phyloP scores from a whole-genome alignment of 2,888 invertebrate genomes.

The Melieria crassipennis region DNA sequence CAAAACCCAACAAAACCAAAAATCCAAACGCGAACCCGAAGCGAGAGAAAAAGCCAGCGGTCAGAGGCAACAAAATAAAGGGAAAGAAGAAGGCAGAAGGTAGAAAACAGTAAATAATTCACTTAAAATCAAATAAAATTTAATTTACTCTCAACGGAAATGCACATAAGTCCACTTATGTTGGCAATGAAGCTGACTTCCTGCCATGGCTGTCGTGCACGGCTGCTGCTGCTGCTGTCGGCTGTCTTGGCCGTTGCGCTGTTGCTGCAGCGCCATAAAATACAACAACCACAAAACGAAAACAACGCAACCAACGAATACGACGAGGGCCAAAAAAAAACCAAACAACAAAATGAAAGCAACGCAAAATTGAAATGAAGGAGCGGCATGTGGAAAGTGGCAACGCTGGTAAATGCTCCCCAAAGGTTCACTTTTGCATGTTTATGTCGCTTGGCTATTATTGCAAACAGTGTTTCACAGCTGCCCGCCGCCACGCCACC shows the following conservation, averaged over 20 bases:
- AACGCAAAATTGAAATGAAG: constrained; percentile 4
- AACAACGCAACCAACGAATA: constrained; percentile 8
- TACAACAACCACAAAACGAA: background rate
- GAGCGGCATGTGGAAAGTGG: too few relatives aligned
- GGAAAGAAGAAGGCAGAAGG: background rate
- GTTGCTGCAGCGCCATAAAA: too few relatives aligned
- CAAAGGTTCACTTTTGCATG: constrained; percentile 24
- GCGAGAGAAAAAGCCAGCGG: too few relatives aligned
- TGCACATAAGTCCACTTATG: constrained; percentile 41
- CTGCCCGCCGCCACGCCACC: background rate
- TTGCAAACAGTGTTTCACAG: constrained; percentile 2
- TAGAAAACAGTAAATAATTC: constrained; percentile 45
- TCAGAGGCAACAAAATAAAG: background rate
- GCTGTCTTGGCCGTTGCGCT: background rate
- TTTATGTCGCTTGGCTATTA: constrained; percentile 29
- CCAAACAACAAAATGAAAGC: constrained; percentile 9
- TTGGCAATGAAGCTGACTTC: constrained; percentile 31
- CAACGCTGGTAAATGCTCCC: constrained; percentile 25
- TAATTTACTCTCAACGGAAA: constrained; percentile 50
- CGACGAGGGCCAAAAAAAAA: constrained; percentile 7
- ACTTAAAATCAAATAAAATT: constrained; percentile 53
- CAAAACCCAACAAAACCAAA: too few relatives aligned
- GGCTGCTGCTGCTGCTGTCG: too few relatives aligned
- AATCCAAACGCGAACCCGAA: too few relatives aligned
- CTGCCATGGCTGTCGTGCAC: background rate